Percentiles rank a stretch among this genome's conserved stretches.
Evolutionary conservation across 2,888 invertebrate species (phyloP).

Genomic region (Amblyjoppa proteus): DNA sequence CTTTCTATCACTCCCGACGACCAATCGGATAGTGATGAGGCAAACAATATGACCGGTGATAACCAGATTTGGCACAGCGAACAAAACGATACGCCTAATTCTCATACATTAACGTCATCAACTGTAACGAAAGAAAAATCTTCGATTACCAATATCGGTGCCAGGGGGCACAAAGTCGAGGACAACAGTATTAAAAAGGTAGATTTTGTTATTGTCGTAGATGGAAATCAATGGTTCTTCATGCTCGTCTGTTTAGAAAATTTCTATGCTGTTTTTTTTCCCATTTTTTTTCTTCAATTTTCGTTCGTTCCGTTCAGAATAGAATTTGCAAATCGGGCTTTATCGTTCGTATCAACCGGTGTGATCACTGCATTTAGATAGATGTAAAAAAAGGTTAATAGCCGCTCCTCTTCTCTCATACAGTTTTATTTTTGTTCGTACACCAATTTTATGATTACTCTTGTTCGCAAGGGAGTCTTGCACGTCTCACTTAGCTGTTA

Average conservation of each 20-base stretch:
- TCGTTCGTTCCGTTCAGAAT: slow-evolving; percentile 43
- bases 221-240: slow-evolving; percentile 37
- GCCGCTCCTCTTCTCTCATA: slow-evolving; percentile 25
- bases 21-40: slow-evolving; percentile 82
- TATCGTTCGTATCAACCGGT: slow-evolving; percentile 36
- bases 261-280: slow-evolving; percentile 57
- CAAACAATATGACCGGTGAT: slow-evolving; percentile 78
- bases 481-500: slow-evolving; percentile 47
- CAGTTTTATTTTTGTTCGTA: not conserved
- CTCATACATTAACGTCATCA: slow-evolving; percentile 78
- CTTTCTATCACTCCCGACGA: slow-evolving; percentile 81
- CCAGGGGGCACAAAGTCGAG: slow-evolving; percentile 80
- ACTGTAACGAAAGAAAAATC: slow-evolving; percentile 81
- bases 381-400: slow-evolving; percentile 20
- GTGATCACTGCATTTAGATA: slow-evolving; percentile 31
- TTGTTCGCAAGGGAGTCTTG: slow-evolving; percentile 28
- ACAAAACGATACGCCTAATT: slow-evolving; percentile 79
- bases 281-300: slow-evolving; percentile 27
- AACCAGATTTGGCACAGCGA: slow-evolving; percentile 80
- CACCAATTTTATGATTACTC: not conserved
- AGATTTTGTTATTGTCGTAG: slow-evolving; percentile 59
- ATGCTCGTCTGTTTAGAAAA: slow-evolving; percentile 14
- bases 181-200: slow-evolving; percentile 82
- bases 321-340: slow-evolving; percentile 39
- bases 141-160: slow-evolving; percentile 78